Evolutionary conservation across 2,797 vertebrate species (phyloP), one percentile per base, ranked within the genome.

Genomic region (Gadopsis bispinosus): DNA sequence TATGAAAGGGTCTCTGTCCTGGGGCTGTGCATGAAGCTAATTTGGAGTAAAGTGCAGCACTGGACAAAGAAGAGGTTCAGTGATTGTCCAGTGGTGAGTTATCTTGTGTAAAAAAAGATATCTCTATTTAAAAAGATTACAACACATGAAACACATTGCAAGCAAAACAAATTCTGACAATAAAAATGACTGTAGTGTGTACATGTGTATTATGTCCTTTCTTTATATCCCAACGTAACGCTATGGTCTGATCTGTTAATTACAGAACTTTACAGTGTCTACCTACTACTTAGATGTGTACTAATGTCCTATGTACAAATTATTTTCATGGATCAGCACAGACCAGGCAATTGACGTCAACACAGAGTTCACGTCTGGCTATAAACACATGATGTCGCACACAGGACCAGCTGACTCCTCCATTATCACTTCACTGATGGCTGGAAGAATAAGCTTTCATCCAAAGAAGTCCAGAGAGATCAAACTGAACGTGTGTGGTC

Each of bases 301-400:
- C 10, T 22, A 22, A 51, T 12, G 11, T 13, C 11, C 14, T 10
- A 4, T 33, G 19, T 19, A 20, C 54, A 33, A 35, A 19, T 9
- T 3, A n/a, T 22, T 22, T 56, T 33, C 19, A 20, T 56, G 13
- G 16, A 55, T 17, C 5, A 13, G 50, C 14, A n/a, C 14, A 59
- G 14, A 48, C 13, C 45, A 54, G 41, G 16, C 22, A 43, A 43
- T 13, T 61, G 47, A 53, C 47, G 58, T 45, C 67, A 63, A 55
- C 14, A 31, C 35, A 61, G 37, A 75, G 56, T 50, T 63, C 33
- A 59, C 41, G 51, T 74, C 37, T 5, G 50, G 45, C 72, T 54
- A 67, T 70, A 73, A 84, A 80, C 69, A 50, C 55, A 31, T 20
- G 31, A 72, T 70, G 71, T 39, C 8, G 9, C 41, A 63, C 72